Base-by-base conservation (phyloP, 1,140 invertebrate genomes). In the Trichoplusia ni region DNA sequence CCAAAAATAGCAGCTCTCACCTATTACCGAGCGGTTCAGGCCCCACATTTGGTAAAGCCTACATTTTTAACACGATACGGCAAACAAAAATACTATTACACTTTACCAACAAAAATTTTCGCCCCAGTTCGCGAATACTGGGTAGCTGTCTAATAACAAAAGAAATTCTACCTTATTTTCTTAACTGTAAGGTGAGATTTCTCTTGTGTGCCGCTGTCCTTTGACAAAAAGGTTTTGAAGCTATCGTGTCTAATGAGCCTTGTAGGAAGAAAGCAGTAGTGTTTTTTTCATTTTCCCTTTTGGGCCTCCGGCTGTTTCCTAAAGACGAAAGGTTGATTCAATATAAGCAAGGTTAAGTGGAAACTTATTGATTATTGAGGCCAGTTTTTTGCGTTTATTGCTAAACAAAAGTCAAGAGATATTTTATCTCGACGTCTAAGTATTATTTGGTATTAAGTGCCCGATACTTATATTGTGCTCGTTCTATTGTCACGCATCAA, bases 241-340 rank as follows among this genome's bases (percentile, higher is more conserved):
- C 47, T 64, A 69, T 56, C 64, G 61, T 38, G 54, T 27, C 65
- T 75, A 77, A 77, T 77, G 75, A 77, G 71, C 63, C 75, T 49
- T 74, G 49, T 62, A 67, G 37, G 65, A 72, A 71, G 71, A 77
- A 71, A 70, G 66, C 25, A 38, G 46, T 62, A 51, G 59, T 62
- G 33, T 51, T 25, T 60, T 38, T 33, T 47, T 60, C 42, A 46
- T 60, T 59, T 58, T 60, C 56, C 56, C 56, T 46, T 42, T 46
- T 46, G 27, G 56, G 9, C 25, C 11, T 59, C 6, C 16, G 18
- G 18, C 38, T 42, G 53, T 23, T 46, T 56, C 37, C 23, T 47
- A 25, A 35, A 59, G 25, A 38, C 25, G 29, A 66, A 68, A 71
- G 65, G 68, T 71, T 62, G 69, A 56, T 64, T 62, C 63, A 64